phyloP scores from a whole-genome alignment of 2,113 vertebrate genomes.

The Pterocles orientalis region DNA sequence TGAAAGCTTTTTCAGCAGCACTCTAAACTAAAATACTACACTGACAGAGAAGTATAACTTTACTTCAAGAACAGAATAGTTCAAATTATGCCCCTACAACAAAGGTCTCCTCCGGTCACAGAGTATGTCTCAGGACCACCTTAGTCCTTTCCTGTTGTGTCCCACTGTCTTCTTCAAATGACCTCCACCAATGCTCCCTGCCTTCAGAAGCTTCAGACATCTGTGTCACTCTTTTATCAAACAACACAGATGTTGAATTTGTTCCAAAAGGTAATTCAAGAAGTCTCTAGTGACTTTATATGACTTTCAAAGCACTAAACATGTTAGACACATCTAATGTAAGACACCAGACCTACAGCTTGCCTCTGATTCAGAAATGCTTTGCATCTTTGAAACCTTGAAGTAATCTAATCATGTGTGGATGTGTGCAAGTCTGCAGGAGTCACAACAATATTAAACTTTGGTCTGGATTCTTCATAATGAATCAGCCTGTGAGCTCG shows the following conservation, averaged over 20 bases:
- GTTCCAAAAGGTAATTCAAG: conserved; percentile 20
- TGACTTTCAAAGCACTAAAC: conserved; percentile 36
- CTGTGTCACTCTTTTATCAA: not conserved
- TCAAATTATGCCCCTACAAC: not conserved
- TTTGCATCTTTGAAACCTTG: conserved; percentile 47
- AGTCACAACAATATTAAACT: conserved; percentile 7
- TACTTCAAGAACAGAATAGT: not conserved
- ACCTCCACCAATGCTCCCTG: not conserved
- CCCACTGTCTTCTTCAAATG: not conserved
- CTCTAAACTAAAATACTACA: not conserved
- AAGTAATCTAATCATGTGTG: conserved; percentile 33
- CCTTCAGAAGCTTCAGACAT: conserved; percentile 7
- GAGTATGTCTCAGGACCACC: not conserved
- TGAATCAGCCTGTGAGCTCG: not conserved
- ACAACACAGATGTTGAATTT: not conserved
- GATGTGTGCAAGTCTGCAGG: not conserved
- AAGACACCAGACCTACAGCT: conserved; percentile 2
- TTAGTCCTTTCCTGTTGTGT: not conserved
- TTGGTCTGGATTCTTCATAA: conserved; percentile 22
- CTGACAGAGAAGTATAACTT: not conserved
- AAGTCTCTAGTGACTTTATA: conserved; percentile 5
- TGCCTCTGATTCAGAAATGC: conserved; percentile 34
- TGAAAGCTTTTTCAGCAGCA: not conserved
- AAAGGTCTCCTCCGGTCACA: not conserved
- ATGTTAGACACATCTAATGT: conserved; percentile 11